These are phyloP conservation scores for Anguilla obscura DNA, from an alignment of 2,797 vertebrate genomes.

Conservation along the genomic window DNA sequence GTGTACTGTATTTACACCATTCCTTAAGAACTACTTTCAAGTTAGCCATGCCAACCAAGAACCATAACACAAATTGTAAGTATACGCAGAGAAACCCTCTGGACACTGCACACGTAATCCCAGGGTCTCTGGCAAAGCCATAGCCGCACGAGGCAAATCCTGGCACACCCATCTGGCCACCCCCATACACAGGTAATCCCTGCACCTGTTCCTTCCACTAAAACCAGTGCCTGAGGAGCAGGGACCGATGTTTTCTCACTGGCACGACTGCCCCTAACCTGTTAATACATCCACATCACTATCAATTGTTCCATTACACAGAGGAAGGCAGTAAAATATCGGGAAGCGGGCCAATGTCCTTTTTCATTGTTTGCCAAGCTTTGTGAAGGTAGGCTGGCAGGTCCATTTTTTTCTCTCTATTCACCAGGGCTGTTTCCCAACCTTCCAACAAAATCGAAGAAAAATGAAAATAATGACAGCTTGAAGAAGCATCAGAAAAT, in stretches of 20 bases:
- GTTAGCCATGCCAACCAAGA: too few relatives aligned
- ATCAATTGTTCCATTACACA: conserved; percentile 36
- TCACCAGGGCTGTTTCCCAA: not conserved
- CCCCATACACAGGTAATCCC: conserved; percentile 25
- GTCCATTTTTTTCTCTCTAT: not conserved
- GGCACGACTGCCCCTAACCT: conserved; percentile 48
- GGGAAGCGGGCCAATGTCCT: conserved; percentile 27
- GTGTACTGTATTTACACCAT: too few relatives aligned
- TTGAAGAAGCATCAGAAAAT: not conserved
- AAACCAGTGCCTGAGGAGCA: conserved; percentile 38
- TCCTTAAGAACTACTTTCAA: too few relatives aligned
- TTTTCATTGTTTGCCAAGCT: conserved; percentile 38
- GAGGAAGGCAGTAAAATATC: conserved; percentile 22
- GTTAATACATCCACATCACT: conserved; percentile 53
- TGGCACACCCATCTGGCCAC: not conserved
- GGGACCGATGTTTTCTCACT: conserved; percentile 51
- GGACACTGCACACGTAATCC: not conserved
- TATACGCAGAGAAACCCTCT: too few relatives aligned
- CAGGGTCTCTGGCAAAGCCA: not conserved
- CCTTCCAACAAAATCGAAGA: not conserved
- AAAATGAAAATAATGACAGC: not conserved
- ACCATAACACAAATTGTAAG: too few relatives aligned
- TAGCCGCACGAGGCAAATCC: conserved; percentile 27
- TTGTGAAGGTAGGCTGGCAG: conserved; percentile 12
- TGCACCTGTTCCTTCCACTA: conserved; percentile 32